Evolutionary conservation across 2,797 vertebrate genomes (phyloP), one percentile per base, ranked within the genome.

Genomic region (Gymnodraco acuticeps): DNA sequence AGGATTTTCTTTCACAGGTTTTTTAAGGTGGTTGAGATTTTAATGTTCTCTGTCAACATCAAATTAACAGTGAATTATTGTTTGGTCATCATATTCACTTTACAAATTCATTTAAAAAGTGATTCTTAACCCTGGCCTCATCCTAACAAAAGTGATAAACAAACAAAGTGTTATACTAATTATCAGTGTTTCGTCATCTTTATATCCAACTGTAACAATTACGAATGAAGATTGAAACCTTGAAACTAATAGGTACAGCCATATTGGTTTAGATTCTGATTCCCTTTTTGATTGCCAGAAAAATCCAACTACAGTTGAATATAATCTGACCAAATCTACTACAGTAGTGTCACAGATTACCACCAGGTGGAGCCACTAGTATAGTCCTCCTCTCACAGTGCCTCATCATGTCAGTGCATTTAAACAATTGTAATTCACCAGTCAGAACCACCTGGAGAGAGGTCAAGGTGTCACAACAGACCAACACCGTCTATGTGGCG

Each of bases 331-430:
- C 61, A 14, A 55, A 54, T 10, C 8, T 13, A n/a, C 38, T 16
- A 4, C 10, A 33, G 33, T 2, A n/a, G 3, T 5, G 23, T 15
- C 4, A 23, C 41, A 52, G 41, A 13, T 45, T 47, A 45, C 81
- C 90, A 86, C 64, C n/a, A 89, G 89, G 55, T 77, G 86, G 87
- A 42, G 81, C 17, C 54, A 70, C 64, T 45, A 17, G 8, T 23
- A 2, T 41, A 14, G 10, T 27, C 47, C 7, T 63, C 5, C 2
- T 43, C 2, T 59, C 14, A 17, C n/a, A 5, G 1, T 10, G 2
- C 42, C 2, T 46, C 42, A 51, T 6, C 1, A 3, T 43, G 33
- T 53, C 16, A 16, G 17, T 11, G 47, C 33, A 63, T n/a, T 52
- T 15, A 31, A 62, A 51, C 55, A 23, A 47, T 13, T 68, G 14